phyloP scores from a whole-genome alignment of 1,140 invertebrate genomes.

The Drosophila setifemur region DNA sequence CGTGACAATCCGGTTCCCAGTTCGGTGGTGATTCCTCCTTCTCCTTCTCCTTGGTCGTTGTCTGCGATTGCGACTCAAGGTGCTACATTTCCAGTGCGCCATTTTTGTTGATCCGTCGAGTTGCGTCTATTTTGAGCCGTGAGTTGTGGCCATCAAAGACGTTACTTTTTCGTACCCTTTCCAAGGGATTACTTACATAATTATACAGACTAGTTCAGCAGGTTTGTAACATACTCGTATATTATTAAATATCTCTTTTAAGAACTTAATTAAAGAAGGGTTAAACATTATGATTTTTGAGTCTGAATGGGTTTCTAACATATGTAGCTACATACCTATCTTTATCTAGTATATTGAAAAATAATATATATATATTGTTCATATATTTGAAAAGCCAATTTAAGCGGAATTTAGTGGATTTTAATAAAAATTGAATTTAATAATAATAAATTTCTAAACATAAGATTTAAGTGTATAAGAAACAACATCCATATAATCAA shows the following conservation, averaged over 20 bases:
- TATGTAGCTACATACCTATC: neutral
- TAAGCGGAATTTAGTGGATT: too few relatives aligned
- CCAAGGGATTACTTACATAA: too few relatives aligned
- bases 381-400: too few relatives aligned
- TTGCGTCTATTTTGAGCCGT: conserved; percentile 16
- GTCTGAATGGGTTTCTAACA: neutral
- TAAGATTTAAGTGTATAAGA: too few relatives aligned
- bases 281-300: too few relatives aligned
- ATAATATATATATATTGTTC: neutral
- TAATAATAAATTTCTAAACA: too few relatives aligned
- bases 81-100: conserved; percentile 45
- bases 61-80: conserved; percentile 46
- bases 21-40: conserved; percentile 18
- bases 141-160: neutral
- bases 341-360: too few relatives aligned
- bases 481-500: too few relatives aligned
- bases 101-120: conserved; percentile 17
- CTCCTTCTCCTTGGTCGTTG: neutral
- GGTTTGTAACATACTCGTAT: too few relatives aligned
- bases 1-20: conserved; percentile 38
- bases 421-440: too few relatives aligned
- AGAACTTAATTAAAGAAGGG: too few relatives aligned
- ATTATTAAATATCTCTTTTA: neutral
- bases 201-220: too few relatives aligned
- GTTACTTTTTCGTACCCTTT: conserved; percentile 9